These are phyloP conservation scores for Triplophysa bombifrons DNA, from an alignment of 2,797 vertebrate species.

Conservation along the genomic window DNA sequence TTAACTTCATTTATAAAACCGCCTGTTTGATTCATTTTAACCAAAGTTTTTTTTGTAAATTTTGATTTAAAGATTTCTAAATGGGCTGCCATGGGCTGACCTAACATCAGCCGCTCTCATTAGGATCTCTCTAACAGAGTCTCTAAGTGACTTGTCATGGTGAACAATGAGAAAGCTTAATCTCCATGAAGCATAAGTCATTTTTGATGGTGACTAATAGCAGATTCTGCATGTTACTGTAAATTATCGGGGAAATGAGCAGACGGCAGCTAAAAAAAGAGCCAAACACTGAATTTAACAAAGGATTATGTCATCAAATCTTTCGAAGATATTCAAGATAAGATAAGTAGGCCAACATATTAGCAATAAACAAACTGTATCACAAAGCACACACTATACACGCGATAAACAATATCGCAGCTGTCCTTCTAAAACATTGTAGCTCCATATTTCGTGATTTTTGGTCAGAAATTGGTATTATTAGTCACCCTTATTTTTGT, in stretches of 20 bases:
- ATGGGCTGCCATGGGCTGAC: not conserved
- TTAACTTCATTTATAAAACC: not conserved
- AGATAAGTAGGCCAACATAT: not conserved
- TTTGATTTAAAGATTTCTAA: conserved; percentile 8
- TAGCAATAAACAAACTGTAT: not conserved
- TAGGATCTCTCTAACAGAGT: not conserved
- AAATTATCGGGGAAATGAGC: not conserved
- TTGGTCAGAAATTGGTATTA: no score
- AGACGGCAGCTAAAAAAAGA: not conserved
- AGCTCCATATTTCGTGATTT: no score
- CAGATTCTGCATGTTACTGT: not conserved
- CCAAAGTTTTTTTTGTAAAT: not conserved
- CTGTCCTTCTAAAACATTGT: no score
- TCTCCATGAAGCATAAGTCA: not conserved
- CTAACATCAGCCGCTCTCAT: not conserved
- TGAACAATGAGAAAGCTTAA: not conserved
- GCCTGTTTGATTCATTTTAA: not conserved
- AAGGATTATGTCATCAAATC: not conserved
- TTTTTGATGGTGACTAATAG: not conserved
- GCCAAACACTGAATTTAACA: not conserved
- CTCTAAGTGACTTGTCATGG: not conserved
- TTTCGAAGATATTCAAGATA: not conserved
- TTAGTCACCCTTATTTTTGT: no score
- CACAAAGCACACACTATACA: not conserved
- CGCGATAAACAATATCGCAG: no score